A percentile compares a stretch with the other conserved stretches of the same genome.
These are phyloP conservation scores for Balearica regulorum DNA, from an alignment of 2,797 vertebrate species.

Conservation along the genomic window DNA sequence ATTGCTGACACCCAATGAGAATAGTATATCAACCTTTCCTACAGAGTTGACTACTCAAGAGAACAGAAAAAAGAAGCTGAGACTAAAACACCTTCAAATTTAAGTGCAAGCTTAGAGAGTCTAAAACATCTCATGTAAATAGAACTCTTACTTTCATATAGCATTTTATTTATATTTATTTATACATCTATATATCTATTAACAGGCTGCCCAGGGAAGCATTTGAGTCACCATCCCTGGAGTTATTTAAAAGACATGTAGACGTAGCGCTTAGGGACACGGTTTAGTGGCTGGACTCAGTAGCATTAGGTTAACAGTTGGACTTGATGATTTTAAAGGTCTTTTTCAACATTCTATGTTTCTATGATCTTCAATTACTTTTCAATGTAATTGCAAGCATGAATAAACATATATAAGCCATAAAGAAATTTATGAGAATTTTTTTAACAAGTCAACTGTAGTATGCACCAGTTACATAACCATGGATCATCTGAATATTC, in stretches of 20 bases:
- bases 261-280: neutral
- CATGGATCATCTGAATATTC: neutral
- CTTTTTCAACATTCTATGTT: neutral
- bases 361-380: neutral
- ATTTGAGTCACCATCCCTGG: neutral
- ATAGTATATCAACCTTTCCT: neutral
- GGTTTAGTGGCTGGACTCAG: neutral
- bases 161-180: neutral
- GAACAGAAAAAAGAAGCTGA: neutral
- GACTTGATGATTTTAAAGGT: neutral
- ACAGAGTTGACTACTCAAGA: neutral
- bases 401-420: neutral
- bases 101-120: neutral
- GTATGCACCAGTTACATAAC: neutral
- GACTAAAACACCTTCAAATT: neutral
- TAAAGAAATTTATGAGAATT: neutral
- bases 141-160: neutral
- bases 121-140: neutral
- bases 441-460: neutral
- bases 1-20: neutral
- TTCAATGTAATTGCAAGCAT: neutral
- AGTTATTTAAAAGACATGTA: neutral
- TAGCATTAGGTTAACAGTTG: accelerated
- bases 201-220: neutral
- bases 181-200: too few species aligned